Evolutionary conservation across 2,113 vertebrate species (phyloP), one percentile per base, ranked within the genome.

Genomic region (Leptobrachium leishanense): DNA sequence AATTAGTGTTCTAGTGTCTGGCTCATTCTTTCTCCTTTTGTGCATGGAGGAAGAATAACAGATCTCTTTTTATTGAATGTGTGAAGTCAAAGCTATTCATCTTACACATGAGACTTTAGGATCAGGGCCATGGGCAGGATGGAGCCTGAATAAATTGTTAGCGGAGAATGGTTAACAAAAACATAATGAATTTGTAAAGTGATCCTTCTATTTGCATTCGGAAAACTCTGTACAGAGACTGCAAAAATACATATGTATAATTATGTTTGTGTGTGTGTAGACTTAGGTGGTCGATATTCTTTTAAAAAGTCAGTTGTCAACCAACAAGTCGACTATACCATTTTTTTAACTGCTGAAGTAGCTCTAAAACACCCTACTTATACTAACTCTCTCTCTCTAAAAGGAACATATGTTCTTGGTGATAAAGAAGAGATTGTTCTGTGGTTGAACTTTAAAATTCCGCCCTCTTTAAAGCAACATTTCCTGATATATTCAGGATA

Each of bases 1-100:
- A 81, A 85, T 82, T 83, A 83, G 70, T 12, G 6, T 70, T 74
- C 74, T 55, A 40, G 70, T 76, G 43, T 67, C 75, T 71, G 81
- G 53, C 54, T 9, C 79, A 6, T 68, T 57, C 50, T 75, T 74
- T 62, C n/a, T n/a, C 41, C 6, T 39, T 43, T 15, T 62, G 39
- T 53, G 3, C 43, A 55, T 39, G 7, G 5, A 39, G 10, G 40
- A 57, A 6, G 39, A 43, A 57, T 73, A 64, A 57, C 79, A 70
- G 43, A 40, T 68, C 3, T 39, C 39, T 76, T 57, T 43, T 43
- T 68, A 68, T 39, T 67, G 50, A 6, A 59, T 41, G 63, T 57
- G 62, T 31, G 63, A 77, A 67, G 62, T 72, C 43, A 68, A 6
- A 2, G 11, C 43, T 67, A 46, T 74, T 77, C n/a, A 31, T 74